Conservation (phyloP, 2,888 invertebrate genomes). For the Emmelina monodactyla region DNA sequence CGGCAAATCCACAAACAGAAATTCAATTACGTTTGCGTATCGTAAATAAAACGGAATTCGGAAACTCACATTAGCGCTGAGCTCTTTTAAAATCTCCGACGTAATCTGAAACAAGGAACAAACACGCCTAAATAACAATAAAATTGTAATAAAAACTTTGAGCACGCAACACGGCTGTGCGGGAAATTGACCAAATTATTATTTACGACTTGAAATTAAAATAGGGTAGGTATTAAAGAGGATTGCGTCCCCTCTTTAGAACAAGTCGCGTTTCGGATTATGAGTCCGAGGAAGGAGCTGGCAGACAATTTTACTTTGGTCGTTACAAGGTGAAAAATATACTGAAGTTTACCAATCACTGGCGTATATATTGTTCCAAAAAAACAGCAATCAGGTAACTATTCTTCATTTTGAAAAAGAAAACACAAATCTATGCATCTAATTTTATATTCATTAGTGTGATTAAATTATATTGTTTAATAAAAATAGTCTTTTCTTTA, state of each 20-base stretch:
- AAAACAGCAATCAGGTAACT: no score
- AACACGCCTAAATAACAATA: slow-evolving; percentile 67
- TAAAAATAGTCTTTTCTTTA: no score
- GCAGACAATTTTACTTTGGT: no score
- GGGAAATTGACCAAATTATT: slow-evolving; percentile 65
- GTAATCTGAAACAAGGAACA: slow-evolving; percentile 66
- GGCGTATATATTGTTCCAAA: no score
- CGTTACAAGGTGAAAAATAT: no score
- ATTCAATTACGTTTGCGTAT: slow-evolving; percentile 46
- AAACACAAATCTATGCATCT: no score
- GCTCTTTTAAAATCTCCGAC: slow-evolving; percentile 59
- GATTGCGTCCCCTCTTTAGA: slow-evolving; percentile 49
- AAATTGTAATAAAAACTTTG: slow-evolving; percentile 66
- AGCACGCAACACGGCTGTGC: slow-evolving; percentile 61
- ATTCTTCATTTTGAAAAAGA: no score
- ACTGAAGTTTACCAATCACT: no score
- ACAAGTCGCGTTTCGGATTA: slow-evolving; percentile 32
- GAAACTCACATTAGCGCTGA: slow-evolving; percentile 63
- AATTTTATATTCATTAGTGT: no score
- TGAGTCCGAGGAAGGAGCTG: no score
- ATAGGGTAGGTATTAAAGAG: slow-evolving; percentile 50
- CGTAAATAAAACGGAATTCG: slow-evolving; percentile 51
- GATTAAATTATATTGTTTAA: no score
- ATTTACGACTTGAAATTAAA: slow-evolving; percentile 63
- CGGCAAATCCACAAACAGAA: slow-evolving; percentile 23